Evolutionary conservation across 2,888 invertebrate species (phyloP).

Genomic region (Dendrolimus pini): DNA sequence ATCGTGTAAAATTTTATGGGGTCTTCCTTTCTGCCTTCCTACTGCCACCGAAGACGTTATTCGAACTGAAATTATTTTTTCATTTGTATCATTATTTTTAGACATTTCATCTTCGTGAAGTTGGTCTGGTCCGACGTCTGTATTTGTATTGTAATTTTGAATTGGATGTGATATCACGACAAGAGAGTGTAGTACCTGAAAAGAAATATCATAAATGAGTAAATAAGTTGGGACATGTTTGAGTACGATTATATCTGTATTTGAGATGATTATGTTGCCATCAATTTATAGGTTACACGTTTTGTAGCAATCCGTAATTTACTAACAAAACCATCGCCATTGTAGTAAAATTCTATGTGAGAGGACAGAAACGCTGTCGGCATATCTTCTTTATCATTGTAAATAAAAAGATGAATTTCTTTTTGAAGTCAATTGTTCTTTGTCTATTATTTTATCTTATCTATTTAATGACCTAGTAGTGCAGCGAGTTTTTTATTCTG

Average conservation of each 20-base stretch:
- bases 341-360: too few species aligned
- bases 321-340: too few species aligned
- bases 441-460: neutral
- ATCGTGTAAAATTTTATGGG: constrained; percentile 16
- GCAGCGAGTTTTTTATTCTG: constrained; percentile 15
- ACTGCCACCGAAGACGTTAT: constrained; percentile 78
- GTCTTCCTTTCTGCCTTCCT: constrained; percentile 57
- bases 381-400: too few species aligned
- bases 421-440: neutral
- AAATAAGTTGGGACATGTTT: neutral
- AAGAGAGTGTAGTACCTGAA: constrained; percentile 53
- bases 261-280: too few species aligned
- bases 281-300: too few species aligned
- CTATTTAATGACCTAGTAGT: constrained; percentile 5
- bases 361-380: too few species aligned
- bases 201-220: constrained; percentile 17
- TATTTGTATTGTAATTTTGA: constrained; percentile 23
- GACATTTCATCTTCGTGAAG: constrained; percentile 25
- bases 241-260: too few species aligned
- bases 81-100: constrained; percentile 38
- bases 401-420: too few species aligned
- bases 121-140: constrained; percentile 20
- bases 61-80: constrained; percentile 72
- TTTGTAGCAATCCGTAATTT: too few species aligned
- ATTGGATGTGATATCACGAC: constrained; percentile 42